Conservation (phyloP, 2,888 invertebrate genomes). For the Ectropis crepuscularia region DNA sequence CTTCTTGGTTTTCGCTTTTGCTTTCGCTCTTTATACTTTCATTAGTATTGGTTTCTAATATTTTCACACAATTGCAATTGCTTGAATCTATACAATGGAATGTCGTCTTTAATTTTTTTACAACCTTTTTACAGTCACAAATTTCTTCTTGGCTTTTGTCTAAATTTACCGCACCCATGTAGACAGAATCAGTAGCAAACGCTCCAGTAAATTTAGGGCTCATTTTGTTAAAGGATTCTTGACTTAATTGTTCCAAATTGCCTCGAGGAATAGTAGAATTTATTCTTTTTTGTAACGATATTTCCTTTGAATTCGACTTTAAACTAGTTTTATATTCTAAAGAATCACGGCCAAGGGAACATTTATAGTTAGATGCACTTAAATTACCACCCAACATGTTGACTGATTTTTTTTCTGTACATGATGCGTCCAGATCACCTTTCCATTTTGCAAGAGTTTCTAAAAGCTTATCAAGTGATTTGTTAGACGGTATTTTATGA, state of each 20-base stretch:
- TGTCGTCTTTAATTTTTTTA: slow-evolving; percentile 4
- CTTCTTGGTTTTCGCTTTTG: slow-evolving; percentile 14
- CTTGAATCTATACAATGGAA: slow-evolving; percentile 50
- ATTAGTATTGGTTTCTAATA: slow-evolving; percentile 7
- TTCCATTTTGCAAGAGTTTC: slow-evolving; percentile 61
- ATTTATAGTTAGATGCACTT: background rate
- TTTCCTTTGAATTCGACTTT: slow-evolving; percentile 13
- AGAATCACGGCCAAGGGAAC: slow-evolving; percentile 1
- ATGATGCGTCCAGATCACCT: slow-evolving; percentile 44
- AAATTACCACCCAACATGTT: slow-evolving; percentile 1
- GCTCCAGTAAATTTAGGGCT: slow-evolving; percentile 22
- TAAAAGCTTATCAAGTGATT: slow-evolving; percentile 69
- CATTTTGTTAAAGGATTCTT: background rate
- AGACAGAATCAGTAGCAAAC: slow-evolving; percentile 59
- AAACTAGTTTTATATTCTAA: slow-evolving; percentile 8
- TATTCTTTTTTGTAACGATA: slow-evolving; percentile 3
- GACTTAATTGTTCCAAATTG: background rate
- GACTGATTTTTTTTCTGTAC: background rate
- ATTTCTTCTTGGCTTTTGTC: slow-evolving; percentile 64
- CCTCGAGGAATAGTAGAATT: background rate
- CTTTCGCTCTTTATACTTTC: background rate
- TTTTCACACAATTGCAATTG: slow-evolving; percentile 47
- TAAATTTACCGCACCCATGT: slow-evolving; percentile 66
- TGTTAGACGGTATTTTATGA: slow-evolving; percentile 68
- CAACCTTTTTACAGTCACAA: slow-evolving; percentile 48